Evolutionary conservation across 2,797 vertebrate genomes (phyloP).

Genomic region (Oreortyx pictus): DNA sequence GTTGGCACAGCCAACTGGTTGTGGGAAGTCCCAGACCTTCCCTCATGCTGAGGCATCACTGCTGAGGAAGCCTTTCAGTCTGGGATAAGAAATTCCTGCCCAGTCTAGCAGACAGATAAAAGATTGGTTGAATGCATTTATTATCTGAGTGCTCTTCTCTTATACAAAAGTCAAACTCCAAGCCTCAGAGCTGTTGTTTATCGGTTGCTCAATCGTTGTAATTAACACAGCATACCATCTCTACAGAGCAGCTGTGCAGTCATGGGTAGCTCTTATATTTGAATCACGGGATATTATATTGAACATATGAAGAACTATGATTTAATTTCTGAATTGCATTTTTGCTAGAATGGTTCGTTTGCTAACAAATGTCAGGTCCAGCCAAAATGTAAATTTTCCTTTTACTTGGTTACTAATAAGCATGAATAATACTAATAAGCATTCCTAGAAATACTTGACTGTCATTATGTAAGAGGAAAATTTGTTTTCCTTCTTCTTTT

Average conservation of each 20-base stretch:
- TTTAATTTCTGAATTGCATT: neutral
- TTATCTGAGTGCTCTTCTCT: neutral
- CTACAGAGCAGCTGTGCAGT: neutral
- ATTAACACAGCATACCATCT: neutral
- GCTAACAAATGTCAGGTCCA: neutral
- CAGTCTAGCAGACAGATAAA: neutral
- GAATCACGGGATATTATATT: neutral
- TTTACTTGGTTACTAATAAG: neutral
- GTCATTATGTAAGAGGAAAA: constrained; percentile 22
- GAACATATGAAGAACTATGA: neutral
- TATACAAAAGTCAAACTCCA: neutral
- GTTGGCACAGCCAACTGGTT: neutral
- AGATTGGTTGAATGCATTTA: neutral
- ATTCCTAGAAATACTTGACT: constrained; percentile 17
- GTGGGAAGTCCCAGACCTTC: neutral
- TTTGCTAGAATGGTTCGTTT: neutral
- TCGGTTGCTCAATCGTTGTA: fast-evolving
- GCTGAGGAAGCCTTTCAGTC: neutral
- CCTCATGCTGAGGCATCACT: fast-evolving
- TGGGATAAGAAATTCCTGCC: neutral
- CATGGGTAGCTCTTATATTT: neutral
- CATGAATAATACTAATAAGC: neutral
- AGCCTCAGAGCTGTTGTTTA: neutral
- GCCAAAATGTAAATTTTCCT: neutral
- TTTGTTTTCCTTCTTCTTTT: constrained; percentile 34